These are phyloP conservation scores for Villa cingulata DNA, from an alignment of 2,888 invertebrate genomes.

Conservation along the genomic window DNA sequence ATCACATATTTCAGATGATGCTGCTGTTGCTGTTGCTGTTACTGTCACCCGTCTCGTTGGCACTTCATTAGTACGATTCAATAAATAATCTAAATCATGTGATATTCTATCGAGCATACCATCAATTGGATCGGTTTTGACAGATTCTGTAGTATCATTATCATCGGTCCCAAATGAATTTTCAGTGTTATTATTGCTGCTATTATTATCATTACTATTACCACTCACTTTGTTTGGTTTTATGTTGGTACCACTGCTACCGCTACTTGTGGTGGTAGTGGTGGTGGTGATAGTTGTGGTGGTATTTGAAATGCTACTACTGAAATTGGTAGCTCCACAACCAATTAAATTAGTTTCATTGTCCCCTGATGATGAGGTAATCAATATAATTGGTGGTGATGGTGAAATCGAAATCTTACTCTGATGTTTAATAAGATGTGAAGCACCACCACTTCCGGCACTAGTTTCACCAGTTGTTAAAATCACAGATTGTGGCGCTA, in stretches of 20 bases:
- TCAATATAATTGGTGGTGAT: conserved; percentile 21
- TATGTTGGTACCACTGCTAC: conserved; percentile 15
- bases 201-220: conserved; percentile 3
- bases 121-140: conserved; percentile 38
- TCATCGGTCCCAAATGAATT: conserved; percentile 4
- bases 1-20: background rate
- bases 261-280: background rate
- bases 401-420: background rate
- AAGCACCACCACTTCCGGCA: background rate
- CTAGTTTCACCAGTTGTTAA: conserved; percentile 1
- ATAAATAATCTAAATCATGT: conserved; percentile 66
- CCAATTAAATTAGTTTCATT: conserved; percentile 7
- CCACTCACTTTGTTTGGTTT: conserved; percentile 15
- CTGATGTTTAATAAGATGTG: conserved; percentile 4
- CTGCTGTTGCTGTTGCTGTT: background rate
- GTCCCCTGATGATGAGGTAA: conserved; percentile 15
- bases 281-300: conserved; percentile 10
- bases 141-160: conserved; percentile 4
- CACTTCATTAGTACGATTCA: conserved; percentile 43
- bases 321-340: background rate
- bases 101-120: conserved; percentile 68
- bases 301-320: background rate
- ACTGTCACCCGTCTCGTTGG: background rate
- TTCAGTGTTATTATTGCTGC: conserved; percentile 5
- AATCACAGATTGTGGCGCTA: conserved; percentile 5